Base-by-base conservation (phyloP, 2,113 vertebrate species). In the Microtus montanus region DNA sequence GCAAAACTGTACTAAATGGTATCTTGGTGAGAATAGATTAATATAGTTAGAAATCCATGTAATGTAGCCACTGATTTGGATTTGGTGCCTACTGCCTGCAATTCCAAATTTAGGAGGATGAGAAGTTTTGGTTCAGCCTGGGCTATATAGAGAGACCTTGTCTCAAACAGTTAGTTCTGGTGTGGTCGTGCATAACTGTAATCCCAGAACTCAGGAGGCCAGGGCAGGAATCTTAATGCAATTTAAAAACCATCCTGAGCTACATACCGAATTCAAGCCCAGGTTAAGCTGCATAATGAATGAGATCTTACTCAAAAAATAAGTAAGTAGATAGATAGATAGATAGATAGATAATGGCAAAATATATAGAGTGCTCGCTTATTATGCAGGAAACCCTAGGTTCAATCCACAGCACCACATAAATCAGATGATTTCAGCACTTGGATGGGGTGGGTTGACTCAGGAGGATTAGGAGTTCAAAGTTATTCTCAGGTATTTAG, bases 1-100 rank as follows among this genome's bases (percentile, higher is more conserved):
- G 84, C 82, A 44, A 44, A 84, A 66, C 26, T 20, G 54, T 71
- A 66, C 44, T 47, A 88, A 20, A 84, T 28, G 41, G 10, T 85
- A 61, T 77, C 73, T 91, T 88, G 94, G 38, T 44, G 38, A 77
- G 87, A 91, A 35, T 74, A 90, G 61, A 91, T 58, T 75, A 54
- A 58, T 26, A 84, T 54, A 71, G 61, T 8, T 20, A 90, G 13
- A 91, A 92, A 92, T 71, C 74, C 33, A 96, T 61, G 33, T 38
- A 83, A 61, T 63, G n/a, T 58, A 47, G 41, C 20, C 41, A 30
- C 5, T 73, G 82, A 75, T 80, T 90, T 90, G n/a, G 38, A 66
- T 47, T 64, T 66, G 38, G 61, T 66, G 41, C 28, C 41, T 44
- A 66, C 15, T 66, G 28, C 5, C 28, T 85, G 17, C 38, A 33